Evolutionary conservation across 2,888 invertebrate species (phyloP).

Genomic region (Rhamphomyia laevipes): DNA sequence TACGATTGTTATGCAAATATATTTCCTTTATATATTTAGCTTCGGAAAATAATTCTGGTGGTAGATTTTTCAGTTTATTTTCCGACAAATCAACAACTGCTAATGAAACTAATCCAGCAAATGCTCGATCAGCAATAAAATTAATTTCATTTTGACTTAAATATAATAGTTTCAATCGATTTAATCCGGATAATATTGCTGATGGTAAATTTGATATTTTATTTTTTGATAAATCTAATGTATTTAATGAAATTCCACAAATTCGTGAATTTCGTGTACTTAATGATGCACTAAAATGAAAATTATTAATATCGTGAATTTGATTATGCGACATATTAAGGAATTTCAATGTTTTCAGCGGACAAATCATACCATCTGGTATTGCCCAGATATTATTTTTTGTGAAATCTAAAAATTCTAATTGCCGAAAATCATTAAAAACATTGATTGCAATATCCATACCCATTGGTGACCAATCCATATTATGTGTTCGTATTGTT

Average conservation of each 20-base stretch:
- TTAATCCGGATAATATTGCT: slow-evolving; percentile 67
- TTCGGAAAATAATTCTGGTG: slow-evolving; percentile 74
- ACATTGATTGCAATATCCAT: slow-evolving; percentile 70
- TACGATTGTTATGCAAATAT: slow-evolving; percentile 81
- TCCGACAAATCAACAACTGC: slow-evolving; percentile 78
- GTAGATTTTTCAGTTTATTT: slow-evolving; percentile 78
- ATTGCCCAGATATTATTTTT: slow-evolving; percentile 83
- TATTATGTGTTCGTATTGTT: slow-evolving; percentile 73
- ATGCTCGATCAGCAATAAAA: slow-evolving; percentile 72
- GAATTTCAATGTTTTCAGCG: slow-evolving; percentile 63
- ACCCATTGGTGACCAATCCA: slow-evolving; percentile 75
- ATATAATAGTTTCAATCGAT: slow-evolving; percentile 65
- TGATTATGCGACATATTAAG: slow-evolving; percentile 79
- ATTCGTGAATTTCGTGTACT: slow-evolving; percentile 36
- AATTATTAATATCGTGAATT: slow-evolving; percentile 74
- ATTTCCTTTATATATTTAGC: slow-evolving; percentile 74
- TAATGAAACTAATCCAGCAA: slow-evolving; percentile 67
- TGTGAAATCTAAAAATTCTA: slow-evolving; percentile 75
- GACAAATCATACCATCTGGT: slow-evolving; percentile 75
- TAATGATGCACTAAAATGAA: slow-evolving; percentile 63
- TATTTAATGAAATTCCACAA: slow-evolving; percentile 56
- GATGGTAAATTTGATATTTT: slow-evolving; percentile 73
- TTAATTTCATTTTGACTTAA: slow-evolving; percentile 80
- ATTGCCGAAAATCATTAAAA: slow-evolving; percentile 64
- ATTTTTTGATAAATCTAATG: slow-evolving; percentile 72